Evolutionary conservation across 2,797 vertebrate genomes (phyloP), one percentile per base, ranked within the genome.

Genomic region (Chrysolophus pictus): DNA sequence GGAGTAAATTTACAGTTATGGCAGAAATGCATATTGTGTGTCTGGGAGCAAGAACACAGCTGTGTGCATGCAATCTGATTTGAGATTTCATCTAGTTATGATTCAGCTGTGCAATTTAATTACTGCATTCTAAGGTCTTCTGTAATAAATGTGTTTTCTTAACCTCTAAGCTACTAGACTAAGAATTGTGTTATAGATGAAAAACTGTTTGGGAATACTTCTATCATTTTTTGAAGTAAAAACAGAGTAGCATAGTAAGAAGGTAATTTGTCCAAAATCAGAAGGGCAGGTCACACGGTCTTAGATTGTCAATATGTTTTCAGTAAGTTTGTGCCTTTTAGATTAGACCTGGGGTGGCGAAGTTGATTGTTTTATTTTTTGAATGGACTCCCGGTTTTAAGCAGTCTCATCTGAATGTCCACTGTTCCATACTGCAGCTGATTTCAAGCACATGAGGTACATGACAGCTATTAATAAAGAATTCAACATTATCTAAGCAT

Each of bases 101-200:
- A 94, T 76, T 96, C 89, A 82, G 90, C 92, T 88, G 80, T 94
- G 90, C 86, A 88, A 96, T 87, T 97, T 97, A 95, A 97, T 97
- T 96, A 96, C 90, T 90, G 75, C 15, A 3, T 93, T 88, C 91
- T 91, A 7, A 0, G 77, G 65, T 84, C 87, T 94, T 95, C 91
- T 82, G 68, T 93, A 96, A 95, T 96, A 95, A 96, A 97, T 92
- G 90, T 90, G 80, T 96, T 97, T 96, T 94, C 76, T 92, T 97
- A 96, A 96, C 96, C 94, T 95, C 89, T 78, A 75, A 88, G 77
- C 90, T 90, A 62, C 95, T 91, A 86, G 88, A 88, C 88, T 92
- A 96, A 93, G 90, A 91, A 77, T 90, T 94, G 91, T 96, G 88
- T 95, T 93, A 91, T 91, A 94, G 97, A 83, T 90, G 94, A 96